phyloP scores from a whole-genome alignment of 2,797 vertebrate species.

The Lithobates sylvaticus region DNA sequence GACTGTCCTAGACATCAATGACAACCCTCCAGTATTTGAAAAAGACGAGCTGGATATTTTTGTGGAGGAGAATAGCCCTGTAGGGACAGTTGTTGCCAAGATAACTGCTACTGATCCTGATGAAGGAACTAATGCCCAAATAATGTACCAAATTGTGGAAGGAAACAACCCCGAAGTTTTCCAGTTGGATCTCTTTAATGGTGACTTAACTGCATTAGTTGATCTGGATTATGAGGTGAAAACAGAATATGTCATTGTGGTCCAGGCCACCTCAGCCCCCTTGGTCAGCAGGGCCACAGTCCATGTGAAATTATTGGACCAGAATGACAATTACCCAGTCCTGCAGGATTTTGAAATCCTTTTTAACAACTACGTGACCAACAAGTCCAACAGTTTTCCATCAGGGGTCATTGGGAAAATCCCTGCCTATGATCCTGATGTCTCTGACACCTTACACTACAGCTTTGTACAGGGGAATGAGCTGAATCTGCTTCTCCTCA shows the following conservation, averaged over 20 bases:
- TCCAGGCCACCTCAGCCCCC: constrained; percentile 97
- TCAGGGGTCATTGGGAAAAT: constrained; percentile 93
- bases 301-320: constrained; percentile 87
- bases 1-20: no score
- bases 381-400: constrained; percentile 97
- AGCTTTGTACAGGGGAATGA: no score
- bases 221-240: constrained; percentile 96
- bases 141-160: no score
- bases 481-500: no score
- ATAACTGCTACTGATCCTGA: no score
- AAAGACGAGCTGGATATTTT: no score
- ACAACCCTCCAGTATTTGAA: no score
- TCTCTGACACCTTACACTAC: constrained; percentile 91
- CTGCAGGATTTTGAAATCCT: constrained; percentile 96
- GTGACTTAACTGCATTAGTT: constrained; percentile 88
- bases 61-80: no score
- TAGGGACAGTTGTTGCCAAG: no score
- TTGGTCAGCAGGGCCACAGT: constrained; percentile 95
- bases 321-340: constrained; percentile 91
- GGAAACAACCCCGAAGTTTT: no score
- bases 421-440: constrained; percentile 93
- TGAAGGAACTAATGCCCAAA: no score
- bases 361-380: constrained; percentile 98
- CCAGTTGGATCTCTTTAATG: constrained; percentile 91
- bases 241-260: constrained; percentile 92